These are phyloP conservation scores for Gallinago stenura DNA, from an alignment of 2,797 vertebrate genomes.

Conservation along the genomic window DNA sequence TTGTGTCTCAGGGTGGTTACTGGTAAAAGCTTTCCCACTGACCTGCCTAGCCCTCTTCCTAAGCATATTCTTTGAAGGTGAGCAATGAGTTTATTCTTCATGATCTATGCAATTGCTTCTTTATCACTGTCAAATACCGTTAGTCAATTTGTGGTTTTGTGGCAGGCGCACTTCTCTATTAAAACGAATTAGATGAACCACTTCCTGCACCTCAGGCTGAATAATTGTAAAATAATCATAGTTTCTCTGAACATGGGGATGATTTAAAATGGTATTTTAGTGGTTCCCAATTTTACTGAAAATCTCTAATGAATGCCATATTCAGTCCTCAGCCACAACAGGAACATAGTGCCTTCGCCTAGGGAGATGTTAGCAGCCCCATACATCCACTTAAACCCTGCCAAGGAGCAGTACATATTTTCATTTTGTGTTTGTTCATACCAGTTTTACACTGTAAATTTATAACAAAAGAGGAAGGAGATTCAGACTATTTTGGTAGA, in stretches of 20 bases:
- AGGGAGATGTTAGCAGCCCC: neutral
- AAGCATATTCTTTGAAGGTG: neutral
- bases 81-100: neutral
- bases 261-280: neutral
- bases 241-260: neutral
- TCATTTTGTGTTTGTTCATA: neutral
- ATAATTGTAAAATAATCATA: constrained; percentile 2
- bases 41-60: neutral
- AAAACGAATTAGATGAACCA: neutral
- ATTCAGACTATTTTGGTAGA: neutral
- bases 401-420: neutral
- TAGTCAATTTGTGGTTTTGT: constrained; percentile 16
- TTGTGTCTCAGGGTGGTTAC: neutral
- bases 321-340: neutral
- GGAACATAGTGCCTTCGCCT: neutral
- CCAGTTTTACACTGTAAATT: neutral
- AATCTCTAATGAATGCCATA: neutral
- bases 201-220: neutral
- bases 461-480: neutral
- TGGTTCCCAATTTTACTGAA: neutral
- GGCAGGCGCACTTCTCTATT: constrained; percentile 1
- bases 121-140: neutral
- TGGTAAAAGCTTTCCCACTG: neutral
- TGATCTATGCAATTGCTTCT: neutral
- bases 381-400: neutral